phyloP scores from a whole-genome alignment of 1,140 invertebrate genomes.

The Holcopasites calliopsidis region DNA sequence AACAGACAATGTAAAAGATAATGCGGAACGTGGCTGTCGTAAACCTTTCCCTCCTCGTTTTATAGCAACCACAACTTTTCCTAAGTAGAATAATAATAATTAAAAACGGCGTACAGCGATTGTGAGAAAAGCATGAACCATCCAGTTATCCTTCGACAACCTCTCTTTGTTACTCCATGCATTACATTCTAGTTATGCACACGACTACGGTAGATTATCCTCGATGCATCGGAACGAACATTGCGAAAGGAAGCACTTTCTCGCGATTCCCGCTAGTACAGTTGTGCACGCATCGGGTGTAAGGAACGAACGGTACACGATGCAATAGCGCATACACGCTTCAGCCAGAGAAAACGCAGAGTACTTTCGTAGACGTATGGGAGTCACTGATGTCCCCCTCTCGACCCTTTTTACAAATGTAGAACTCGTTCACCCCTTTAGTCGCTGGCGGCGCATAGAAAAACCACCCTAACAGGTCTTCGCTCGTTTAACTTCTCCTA shows the following conservation, averaged over 20 bases:
- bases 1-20: too few species aligned
- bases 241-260: constrained; percentile 71
- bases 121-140: too few species aligned
- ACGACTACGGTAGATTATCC: constrained; percentile 52
- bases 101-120: background rate
- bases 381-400: background rate
- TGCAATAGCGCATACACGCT: background rate
- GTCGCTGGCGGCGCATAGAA: background rate
- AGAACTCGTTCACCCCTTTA: constrained; percentile 50
- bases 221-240: constrained; percentile 63
- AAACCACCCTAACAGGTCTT: constrained; percentile 13
- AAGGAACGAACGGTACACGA: constrained; percentile 24
- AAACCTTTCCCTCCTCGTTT: too few species aligned
- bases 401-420: constrained; percentile 28
- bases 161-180: constrained; percentile 9
- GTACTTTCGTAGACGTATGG: constrained; percentile 9
- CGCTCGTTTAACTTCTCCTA: background rate
- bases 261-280: constrained; percentile 56
- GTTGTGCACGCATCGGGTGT: background rate
- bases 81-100: too few species aligned
- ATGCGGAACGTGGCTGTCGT: too few species aligned
- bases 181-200: constrained; percentile 11
- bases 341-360: background rate
- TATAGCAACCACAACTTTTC: too few species aligned
- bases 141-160: background rate